Evolutionary conservation across 2,888 invertebrate species (phyloP), one percentile per base, ranked within the genome.

Genomic region (Phaonia tiefii): DNA sequence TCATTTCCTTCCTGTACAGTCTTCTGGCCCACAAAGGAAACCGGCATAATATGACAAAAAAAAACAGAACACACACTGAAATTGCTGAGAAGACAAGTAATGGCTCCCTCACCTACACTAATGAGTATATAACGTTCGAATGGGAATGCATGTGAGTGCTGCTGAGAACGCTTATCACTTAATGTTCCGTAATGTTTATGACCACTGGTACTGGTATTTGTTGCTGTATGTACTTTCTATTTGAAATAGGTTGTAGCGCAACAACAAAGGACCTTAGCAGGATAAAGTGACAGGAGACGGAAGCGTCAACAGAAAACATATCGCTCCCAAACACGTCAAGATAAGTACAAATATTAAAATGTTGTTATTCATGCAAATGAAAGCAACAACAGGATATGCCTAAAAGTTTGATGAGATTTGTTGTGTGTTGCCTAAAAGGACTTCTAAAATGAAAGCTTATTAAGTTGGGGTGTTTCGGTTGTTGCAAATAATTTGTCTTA

Each of bases 141-240:
- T n/a, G n/a, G n/a, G n/a, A n/a, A n/a, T n/a, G n/a, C n/a, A n/a
- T n/a, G n/a, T n/a, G n/a, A n/a, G n/a, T 67, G 65, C 74, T 65
- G 39, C 60, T 79, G 44, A 20, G 60, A 66, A 58, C 37, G 39
- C 70, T 79, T 74, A 79, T 74, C 79, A 74, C 74, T 79, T 70
- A 74, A 74, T 79, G 79, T 65, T 17, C 31, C 74, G 54, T 70
- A 56, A 74, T 74, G 22, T 65, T 46, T 25, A 8, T n/a, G 44
- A 1, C n/a, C n/a, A n/a, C n/a, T n/a, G n/a, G n/a, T 15, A 11
- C 37, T 58, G 58, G 15, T 58, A 17, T 13, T 15, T 58, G 54
- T 56, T 56, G 51, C 13, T 22, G 20, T 25, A 5, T 54, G 54
- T 25, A n/a, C n/a, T n/a, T n/a, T n/a, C n/a, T n/a, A n/a, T n/a